These are phyloP conservation scores for Albula glossodonta DNA, from an alignment of 2,113 vertebrate genomes.

Conservation along the genomic window DNA sequence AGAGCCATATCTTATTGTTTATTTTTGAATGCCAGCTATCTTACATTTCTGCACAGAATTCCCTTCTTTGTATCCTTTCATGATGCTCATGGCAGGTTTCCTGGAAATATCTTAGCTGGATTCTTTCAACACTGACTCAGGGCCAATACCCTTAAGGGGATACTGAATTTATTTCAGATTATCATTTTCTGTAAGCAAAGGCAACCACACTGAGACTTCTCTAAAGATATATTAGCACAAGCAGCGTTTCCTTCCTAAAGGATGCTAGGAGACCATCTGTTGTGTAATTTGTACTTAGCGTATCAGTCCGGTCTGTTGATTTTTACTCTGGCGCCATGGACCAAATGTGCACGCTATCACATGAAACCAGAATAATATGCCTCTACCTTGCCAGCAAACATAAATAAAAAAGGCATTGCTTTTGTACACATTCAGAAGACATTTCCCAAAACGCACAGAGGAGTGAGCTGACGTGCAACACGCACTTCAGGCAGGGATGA, in stretches of 20 bases:
- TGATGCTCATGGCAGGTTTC: background rate
- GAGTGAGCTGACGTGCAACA: background rate
- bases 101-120: background rate
- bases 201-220: background rate
- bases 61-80: background rate
- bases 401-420: background rate
- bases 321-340: background rate
- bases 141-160: background rate
- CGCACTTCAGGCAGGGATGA: background rate
- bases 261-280: background rate
- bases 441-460: background rate
- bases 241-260: background rate
- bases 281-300: background rate
- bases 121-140: background rate
- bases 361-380: background rate
- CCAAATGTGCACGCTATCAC: background rate
- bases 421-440: background rate
- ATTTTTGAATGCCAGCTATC: background rate
- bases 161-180: background rate
- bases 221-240: background rate
- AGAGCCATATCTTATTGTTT: background rate
- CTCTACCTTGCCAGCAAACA: background rate
- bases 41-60: background rate
- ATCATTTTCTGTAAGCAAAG: background rate
- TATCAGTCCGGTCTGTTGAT: background rate